Evolutionary conservation across 1,140 invertebrate species (phyloP).

Genomic region (Drosophila virilis): DNA sequence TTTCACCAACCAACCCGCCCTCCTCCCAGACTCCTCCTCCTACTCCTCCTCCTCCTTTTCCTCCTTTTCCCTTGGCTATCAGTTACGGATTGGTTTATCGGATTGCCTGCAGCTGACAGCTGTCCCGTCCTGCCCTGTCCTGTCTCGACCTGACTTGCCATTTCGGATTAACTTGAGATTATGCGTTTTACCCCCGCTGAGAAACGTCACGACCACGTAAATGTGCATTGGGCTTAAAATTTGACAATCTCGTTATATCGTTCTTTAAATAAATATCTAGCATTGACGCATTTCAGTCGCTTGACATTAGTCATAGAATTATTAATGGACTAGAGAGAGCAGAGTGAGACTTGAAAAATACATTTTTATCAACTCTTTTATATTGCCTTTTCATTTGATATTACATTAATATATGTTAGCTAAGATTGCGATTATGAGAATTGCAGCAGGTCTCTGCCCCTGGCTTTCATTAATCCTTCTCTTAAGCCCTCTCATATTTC

Average conservation of each 20-base stretch:
- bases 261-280: not conserved
- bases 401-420: too few relatives aligned
- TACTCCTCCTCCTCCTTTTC: not conserved
- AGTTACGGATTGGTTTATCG: constrained; percentile 39
- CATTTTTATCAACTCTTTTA: not conserved
- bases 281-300: too few relatives aligned
- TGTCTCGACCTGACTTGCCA: constrained; percentile 3
- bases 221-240: not conserved
- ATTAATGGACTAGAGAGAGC: too few relatives aligned
- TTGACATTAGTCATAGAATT: too few relatives aligned
- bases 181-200: constrained; percentile 3
- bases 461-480: not conserved
- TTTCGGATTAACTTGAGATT: constrained; percentile 15
- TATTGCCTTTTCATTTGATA: too few relatives aligned
- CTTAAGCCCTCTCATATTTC: not conserved
- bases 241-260: not conserved
- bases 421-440: too few relatives aligned
- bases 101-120: constrained; percentile 56
- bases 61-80: constrained; percentile 22
- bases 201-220: constrained; percentile 3
- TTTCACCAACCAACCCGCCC: not conserved
- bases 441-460: too few relatives aligned
- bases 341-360: too few relatives aligned
- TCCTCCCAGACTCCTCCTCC: not conserved
- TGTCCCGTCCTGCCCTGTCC: constrained; percentile 16